A percentile compares a stretch with the other conserved stretches of the same genome.
Conservation (phyloP, 2,888 invertebrate species). For the Drosophila leonis region DNA sequence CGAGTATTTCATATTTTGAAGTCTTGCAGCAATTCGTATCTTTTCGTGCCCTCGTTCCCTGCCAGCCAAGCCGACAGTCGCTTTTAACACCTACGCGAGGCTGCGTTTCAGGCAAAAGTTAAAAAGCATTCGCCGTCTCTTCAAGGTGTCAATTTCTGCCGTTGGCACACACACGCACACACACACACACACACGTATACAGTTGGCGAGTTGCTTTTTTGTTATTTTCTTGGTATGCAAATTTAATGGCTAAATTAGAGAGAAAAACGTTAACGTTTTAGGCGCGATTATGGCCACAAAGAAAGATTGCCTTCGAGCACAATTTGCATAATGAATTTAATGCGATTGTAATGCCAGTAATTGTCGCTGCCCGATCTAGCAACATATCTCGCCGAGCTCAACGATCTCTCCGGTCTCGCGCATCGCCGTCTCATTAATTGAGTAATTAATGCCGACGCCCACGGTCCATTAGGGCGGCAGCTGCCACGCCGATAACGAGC, state of each 20-base stretch:
- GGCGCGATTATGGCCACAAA: slow-evolving; percentile 43
- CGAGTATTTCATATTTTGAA: slow-evolving; percentile 24
- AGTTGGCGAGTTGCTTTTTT: slow-evolving; percentile 16
- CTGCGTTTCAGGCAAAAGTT: slow-evolving; percentile 33
- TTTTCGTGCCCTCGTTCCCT: neutral
- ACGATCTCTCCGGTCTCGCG: slow-evolving; percentile 3
- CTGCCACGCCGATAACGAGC: slow-evolving; percentile 46
- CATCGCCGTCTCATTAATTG: slow-evolving; percentile 63
- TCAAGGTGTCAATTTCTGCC: slow-evolving; percentile 77
- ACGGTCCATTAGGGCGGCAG: slow-evolving; percentile 30
- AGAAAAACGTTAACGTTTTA: slow-evolving; percentile 48
- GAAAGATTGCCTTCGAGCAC: slow-evolving; percentile 51
- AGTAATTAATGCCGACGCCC: slow-evolving; percentile 79
- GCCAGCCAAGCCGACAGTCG: slow-evolving; percentile 49
- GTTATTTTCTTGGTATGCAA: slow-evolving; percentile 67
- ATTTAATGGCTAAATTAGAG: slow-evolving; percentile 82
- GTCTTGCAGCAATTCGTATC: slow-evolving; percentile 2
- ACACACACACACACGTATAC: slow-evolving; percentile 4
- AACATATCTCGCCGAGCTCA: neutral
- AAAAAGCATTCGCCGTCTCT: slow-evolving; percentile 51
- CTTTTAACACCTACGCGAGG: slow-evolving; percentile 71
- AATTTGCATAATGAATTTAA: slow-evolving; percentile 77
- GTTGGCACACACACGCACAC: slow-evolving; percentile 44
- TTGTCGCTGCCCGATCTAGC: slow-evolving; percentile 27
- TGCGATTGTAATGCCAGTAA: slow-evolving; percentile 58